These are phyloP conservation scores for Tachysurus vachellii DNA, from an alignment of 2,113 vertebrate genomes.

Conservation along the genomic window DNA sequence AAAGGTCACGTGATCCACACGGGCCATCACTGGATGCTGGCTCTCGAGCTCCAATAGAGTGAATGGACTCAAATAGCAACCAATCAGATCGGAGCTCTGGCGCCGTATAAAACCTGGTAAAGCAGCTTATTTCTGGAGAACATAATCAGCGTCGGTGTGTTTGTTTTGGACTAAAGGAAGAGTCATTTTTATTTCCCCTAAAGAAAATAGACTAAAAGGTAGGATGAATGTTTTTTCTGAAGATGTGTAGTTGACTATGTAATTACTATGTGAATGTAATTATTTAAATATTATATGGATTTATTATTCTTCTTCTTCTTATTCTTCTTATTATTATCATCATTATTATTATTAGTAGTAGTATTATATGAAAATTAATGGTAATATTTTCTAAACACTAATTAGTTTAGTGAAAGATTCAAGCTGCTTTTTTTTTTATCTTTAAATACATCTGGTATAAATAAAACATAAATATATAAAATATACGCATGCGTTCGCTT, in stretches of 20 bases:
- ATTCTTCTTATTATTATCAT: no score
- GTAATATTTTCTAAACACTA: neutral
- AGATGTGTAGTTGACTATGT: neutral
- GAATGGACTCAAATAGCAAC: conserved; percentile 87
- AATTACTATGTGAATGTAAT: neutral
- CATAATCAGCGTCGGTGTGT: conserved; percentile 53
- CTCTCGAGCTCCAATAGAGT: conserved; percentile 76
- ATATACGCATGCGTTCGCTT: neutral
- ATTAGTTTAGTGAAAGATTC: neutral
- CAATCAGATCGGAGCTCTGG: conserved; percentile 67
- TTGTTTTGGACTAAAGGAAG: conserved; percentile 43
- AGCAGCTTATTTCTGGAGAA: conserved; percentile 55
- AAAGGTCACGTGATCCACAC: conserved; percentile 39
- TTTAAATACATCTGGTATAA: neutral
- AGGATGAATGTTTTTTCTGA: conserved; percentile 3
- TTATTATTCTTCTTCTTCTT: no score
- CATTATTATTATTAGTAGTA: neutral
- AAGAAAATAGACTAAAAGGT: conserved; percentile 51
- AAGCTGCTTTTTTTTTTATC: neutral
- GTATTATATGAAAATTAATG: neutral
- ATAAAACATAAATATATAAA: neutral
- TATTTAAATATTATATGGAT: neutral
- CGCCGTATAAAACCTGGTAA: conserved; percentile 72
- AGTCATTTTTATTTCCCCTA: conserved; percentile 31
- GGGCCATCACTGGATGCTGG: conserved; percentile 45